Evolutionary conservation across 2,888 invertebrate species (phyloP).

Genomic region (Azorinus chamasolen): DNA sequence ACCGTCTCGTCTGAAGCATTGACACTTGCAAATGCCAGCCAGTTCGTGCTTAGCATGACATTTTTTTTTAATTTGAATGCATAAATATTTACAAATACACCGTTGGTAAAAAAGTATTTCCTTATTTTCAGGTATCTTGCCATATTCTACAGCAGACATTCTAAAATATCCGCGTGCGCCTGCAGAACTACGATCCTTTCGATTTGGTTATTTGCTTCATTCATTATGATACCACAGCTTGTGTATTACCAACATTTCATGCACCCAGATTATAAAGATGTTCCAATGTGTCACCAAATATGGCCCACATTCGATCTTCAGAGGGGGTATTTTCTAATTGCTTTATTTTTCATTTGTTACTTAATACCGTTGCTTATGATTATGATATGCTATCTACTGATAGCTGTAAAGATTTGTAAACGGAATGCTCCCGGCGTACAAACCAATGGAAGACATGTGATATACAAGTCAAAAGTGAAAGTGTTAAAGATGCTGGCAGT

Average conservation of each 20-base stretch:
- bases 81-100: too few species aligned
- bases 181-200: constrained; percentile 95
- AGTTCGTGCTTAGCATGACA: too few species aligned
- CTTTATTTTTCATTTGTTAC: constrained; percentile 95
- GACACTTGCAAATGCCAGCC: too few species aligned
- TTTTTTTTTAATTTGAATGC: too few species aligned
- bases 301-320: constrained; percentile 95
- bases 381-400: constrained; percentile 95
- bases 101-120: too few species aligned
- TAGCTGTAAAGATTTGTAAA: constrained; percentile 96
- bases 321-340: constrained; percentile 94
- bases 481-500: constrained; percentile 98
- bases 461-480: constrained; percentile 95
- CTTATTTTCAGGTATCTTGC: constrained; percentile 96
- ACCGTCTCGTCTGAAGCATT: too few species aligned
- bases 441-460: constrained; percentile 85
- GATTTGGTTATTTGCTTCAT: constrained; percentile 94
- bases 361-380: constrained; percentile 96
- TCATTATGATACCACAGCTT: constrained; percentile 95
- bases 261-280: constrained; percentile 34
- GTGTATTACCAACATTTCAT: constrained; percentile 92
- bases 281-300: constrained; percentile 82
- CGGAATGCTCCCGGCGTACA: constrained; percentile 96
- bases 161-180: constrained; percentile 95
- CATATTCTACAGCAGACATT: constrained; percentile 97